These are phyloP conservation scores for Ceyx melanurus DNA, from an alignment of 2,113 vertebrate species.

Conservation along the genomic window DNA sequence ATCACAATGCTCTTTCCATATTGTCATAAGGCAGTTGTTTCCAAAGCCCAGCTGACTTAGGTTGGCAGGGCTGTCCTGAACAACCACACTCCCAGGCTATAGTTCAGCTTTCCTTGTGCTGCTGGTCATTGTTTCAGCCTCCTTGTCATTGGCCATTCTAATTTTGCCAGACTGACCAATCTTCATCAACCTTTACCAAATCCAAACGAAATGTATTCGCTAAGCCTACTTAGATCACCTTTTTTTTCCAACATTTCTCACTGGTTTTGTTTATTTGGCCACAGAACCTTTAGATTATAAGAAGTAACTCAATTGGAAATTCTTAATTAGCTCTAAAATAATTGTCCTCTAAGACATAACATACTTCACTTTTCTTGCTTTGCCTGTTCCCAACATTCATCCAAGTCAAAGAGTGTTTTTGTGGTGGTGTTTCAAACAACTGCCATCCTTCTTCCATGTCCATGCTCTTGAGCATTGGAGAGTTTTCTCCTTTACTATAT, in stretches of 20 bases:
- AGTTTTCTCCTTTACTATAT: neutral
- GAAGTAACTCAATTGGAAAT: neutral
- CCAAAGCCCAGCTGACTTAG: neutral
- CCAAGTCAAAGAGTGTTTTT: rapidly evolving
- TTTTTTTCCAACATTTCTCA: neutral
- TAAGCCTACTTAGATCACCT: neutral
- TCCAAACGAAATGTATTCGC: neutral
- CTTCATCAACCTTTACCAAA: neutral
- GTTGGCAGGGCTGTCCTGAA: neutral
- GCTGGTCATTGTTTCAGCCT: neutral
- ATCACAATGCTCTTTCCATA: neutral
- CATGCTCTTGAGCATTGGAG: neutral
- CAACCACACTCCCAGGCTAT: neutral
- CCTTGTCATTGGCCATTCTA: neutral
- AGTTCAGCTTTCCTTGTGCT: neutral
- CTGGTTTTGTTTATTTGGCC: neutral
- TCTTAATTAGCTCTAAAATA: neutral
- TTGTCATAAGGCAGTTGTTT: neutral
- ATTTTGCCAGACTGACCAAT: neutral
- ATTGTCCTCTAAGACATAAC: neutral
- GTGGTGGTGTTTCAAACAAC: neutral
- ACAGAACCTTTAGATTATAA: neutral
- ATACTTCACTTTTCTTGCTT: neutral
- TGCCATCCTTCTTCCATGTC: neutral
- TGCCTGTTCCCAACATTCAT: neutral